Base-by-base conservation (phyloP, 2,888 invertebrate species). In the Bellardia bayeri region DNA sequence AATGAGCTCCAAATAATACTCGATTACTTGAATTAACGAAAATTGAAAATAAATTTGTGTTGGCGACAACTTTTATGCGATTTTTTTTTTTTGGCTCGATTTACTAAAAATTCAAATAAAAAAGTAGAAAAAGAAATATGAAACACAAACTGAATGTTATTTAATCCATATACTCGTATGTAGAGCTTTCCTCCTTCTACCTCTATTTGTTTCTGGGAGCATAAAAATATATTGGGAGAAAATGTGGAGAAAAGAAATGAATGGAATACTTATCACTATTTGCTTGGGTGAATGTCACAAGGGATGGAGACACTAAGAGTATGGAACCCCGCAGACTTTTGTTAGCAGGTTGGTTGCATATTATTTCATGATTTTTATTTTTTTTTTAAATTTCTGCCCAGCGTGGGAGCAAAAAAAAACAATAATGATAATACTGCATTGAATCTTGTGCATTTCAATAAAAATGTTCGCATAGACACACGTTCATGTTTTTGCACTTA, bases 41-140 rank as follows among this genome's bases (percentile, higher is more conserved):
- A 87, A 87, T 87, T 87, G 87, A 87, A 87, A 85, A 87, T 87
- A 87, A 87, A 87, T 85, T 87, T 87, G 74, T 87, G 84, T 79
- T 87, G 87, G 87, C 84, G 85, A 87, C 87, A 87, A 87, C 54
- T 87, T 87, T 85, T 82, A 87, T 87, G 82, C 74, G 82, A 84
- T 82, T 85, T 87, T 23, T 23, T 23, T 23, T 23, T 23, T 87
- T 87, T 87, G 87, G 87, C 87, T 87, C 85, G 78, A 69, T 78
- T 79, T 79, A 58, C 72, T 33, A 61, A 74, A 76, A 79, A 54
- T 74, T 82, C 23, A 45, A 33, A 63, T 33, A 79, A 69, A 76
- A 49, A 61, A 33, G 4, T 33, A 49, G 66, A 40, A 5, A 37
- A 3, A 3, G 37, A 16, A 76, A 30, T 30, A 56, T 16, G 13